phyloP scores from a whole-genome alignment of 2,888 invertebrate species.

The Tipula helvola region DNA sequence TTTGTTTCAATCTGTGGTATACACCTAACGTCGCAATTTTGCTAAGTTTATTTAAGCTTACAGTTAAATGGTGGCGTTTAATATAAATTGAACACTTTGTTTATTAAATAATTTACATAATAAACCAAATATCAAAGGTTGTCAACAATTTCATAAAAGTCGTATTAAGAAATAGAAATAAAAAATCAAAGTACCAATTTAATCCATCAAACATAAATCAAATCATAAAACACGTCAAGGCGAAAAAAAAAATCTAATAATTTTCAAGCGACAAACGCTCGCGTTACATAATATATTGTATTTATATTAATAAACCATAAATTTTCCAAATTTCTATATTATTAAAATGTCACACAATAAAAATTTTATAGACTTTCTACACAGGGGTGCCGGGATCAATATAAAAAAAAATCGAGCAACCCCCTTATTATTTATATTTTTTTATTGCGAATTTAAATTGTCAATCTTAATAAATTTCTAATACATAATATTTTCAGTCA shows the following conservation, averaged over 20 bases:
- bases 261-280: neutral
- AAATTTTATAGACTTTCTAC: neutral
- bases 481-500: neutral
- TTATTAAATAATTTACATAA: neutral
- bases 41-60: no score
- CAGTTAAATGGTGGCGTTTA: neutral
- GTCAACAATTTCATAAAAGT: neutral
- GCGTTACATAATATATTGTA: neutral
- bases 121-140: neutral
- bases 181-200: neutral
- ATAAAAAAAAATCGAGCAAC: neutral
- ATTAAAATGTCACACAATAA: slow-evolving; percentile 4
- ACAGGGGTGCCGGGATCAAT: neutral
- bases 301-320: neutral
- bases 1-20: neutral
- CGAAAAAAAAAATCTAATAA: neutral
- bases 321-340: neutral
- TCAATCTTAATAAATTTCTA: neutral
- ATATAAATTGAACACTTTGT: neutral
- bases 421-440: neutral
- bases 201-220: neutral
- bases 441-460: neutral
- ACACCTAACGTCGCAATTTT: neutral
- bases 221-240: neutral
- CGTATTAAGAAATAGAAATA: neutral